phyloP scores from a whole-genome alignment of 2,113 vertebrate species.

The Anguilla rostrata region DNA sequence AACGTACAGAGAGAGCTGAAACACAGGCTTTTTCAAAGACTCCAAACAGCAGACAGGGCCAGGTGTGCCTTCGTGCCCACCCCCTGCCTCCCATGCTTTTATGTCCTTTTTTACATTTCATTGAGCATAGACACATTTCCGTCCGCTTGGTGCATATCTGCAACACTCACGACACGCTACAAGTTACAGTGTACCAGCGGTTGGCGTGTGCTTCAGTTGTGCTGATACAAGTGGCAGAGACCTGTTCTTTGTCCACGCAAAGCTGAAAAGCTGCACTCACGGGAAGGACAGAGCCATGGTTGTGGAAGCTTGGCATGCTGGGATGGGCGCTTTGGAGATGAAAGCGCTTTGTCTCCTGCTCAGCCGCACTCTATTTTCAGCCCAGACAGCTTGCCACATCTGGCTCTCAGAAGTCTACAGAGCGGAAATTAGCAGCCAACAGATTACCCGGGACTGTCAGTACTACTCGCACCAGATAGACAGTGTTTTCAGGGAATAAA shows the following conservation, averaged over 20 bases:
- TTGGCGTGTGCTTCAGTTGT: neutral
- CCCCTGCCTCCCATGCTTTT: neutral
- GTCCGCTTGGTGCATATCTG: neutral
- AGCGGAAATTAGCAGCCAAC: slow-evolving; percentile 2
- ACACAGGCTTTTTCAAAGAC: neutral
- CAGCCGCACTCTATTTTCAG: slow-evolving; percentile 31
- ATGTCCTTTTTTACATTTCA: neutral
- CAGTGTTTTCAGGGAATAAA: neutral
- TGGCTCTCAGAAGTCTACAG: slow-evolving; percentile 9
- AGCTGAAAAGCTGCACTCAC: neutral
- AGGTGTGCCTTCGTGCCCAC: no score
- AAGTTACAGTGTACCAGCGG: neutral
- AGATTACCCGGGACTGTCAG: neutral
- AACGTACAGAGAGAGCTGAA: neutral
- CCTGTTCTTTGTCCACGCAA: neutral
- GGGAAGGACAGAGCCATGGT: neutral
- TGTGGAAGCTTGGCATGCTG: neutral
- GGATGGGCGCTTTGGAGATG: neutral
- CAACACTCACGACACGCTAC: neutral
- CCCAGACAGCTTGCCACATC: slow-evolving; percentile 37
- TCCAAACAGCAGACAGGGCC: neutral
- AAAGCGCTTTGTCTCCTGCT: slow-evolving; percentile 20
- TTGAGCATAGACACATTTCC: neutral
- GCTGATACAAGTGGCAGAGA: neutral
- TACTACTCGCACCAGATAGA: neutral